Evolutionary conservation across 2,113 vertebrate species (phyloP).

Genomic region (Corythoichthys haematopterus): DNA sequence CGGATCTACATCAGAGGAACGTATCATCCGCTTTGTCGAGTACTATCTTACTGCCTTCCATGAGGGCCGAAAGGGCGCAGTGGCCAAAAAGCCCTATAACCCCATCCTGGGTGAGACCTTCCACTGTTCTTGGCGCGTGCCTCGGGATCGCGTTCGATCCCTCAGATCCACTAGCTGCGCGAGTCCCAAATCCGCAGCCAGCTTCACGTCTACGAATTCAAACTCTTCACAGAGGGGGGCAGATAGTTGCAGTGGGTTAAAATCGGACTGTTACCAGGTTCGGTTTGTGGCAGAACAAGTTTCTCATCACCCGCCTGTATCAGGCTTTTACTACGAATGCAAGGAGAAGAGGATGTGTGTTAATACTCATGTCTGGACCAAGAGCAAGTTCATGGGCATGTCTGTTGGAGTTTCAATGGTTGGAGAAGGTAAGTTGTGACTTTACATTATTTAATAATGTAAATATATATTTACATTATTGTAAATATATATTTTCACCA

Average conservation of each 20-base stretch:
- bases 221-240: slow-evolving; percentile 3
- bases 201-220: neutral
- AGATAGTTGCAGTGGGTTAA: slow-evolving; percentile 41
- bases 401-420: slow-evolving; percentile 96
- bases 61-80: slow-evolving; percentile 88
- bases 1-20: slow-evolving; percentile 82
- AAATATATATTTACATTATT: too few species aligned
- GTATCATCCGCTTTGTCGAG: slow-evolving; percentile 89
- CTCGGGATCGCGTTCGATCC: slow-evolving; percentile 78
- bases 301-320: slow-evolving; percentile 91
- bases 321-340: slow-evolving; percentile 96
- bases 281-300: slow-evolving; percentile 92
- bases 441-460: too few species aligned
- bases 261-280: slow-evolving; percentile 76
- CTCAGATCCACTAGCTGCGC: slow-evolving; percentile 55
- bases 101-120: slow-evolving; percentile 92
- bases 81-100: slow-evolving; percentile 97
- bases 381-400: slow-evolving; percentile 99
- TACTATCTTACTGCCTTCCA: slow-evolving; percentile 95
- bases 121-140: slow-evolving; percentile 92
- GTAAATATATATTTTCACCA: too few species aligned
- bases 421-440: slow-evolving; percentile 81
- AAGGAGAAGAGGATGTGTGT: slow-evolving; percentile 86
- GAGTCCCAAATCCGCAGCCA: slow-evolving; percentile 40
- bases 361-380: slow-evolving; percentile 91